These are phyloP conservation scores for Oscheius sp. DNA, from an alignment of 2,888 invertebrate genomes.

Conservation along the genomic window DNA sequence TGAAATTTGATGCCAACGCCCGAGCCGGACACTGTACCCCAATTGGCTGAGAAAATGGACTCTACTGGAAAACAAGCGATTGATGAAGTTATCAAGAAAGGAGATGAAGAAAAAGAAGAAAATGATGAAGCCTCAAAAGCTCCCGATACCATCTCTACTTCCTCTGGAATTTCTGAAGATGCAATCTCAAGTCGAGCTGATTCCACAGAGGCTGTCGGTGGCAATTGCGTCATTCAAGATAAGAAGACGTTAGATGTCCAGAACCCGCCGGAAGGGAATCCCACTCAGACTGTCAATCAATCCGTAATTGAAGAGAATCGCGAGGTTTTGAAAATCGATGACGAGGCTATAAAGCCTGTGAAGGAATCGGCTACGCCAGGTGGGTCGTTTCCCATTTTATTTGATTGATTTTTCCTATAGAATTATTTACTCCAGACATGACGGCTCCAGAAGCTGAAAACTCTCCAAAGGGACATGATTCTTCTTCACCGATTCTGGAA, in stretches of 20 bases:
- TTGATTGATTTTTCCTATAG: too few species aligned
- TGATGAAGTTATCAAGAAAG: neutral
- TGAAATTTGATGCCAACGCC: slow-evolving; percentile 20
- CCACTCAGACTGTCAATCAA: slow-evolving; percentile 6
- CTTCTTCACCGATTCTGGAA: too few species aligned
- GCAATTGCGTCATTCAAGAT: slow-evolving; percentile 2
- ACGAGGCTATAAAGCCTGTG: neutral
- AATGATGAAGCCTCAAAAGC: too few species aligned
- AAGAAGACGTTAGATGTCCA: neutral
- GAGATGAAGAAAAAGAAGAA: too few species aligned
- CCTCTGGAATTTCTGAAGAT: too few species aligned
- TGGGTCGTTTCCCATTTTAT: too few species aligned
- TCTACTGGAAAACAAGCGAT: neutral
- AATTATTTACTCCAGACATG: too few species aligned
- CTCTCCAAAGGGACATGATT: too few species aligned
- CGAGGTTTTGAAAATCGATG: neutral
- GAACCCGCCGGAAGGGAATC: neutral
- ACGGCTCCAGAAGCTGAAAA: too few species aligned
- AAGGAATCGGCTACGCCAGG: too few species aligned
- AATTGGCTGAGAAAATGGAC: neutral
- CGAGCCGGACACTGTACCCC: neutral
- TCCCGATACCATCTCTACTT: too few species aligned
- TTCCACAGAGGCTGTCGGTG: neutral
- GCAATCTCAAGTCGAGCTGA: neutral
- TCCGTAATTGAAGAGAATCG: neutral